Evolutionary conservation across 2,797 vertebrate species (phyloP).

Genomic region (Characodon lateralis): DNA sequence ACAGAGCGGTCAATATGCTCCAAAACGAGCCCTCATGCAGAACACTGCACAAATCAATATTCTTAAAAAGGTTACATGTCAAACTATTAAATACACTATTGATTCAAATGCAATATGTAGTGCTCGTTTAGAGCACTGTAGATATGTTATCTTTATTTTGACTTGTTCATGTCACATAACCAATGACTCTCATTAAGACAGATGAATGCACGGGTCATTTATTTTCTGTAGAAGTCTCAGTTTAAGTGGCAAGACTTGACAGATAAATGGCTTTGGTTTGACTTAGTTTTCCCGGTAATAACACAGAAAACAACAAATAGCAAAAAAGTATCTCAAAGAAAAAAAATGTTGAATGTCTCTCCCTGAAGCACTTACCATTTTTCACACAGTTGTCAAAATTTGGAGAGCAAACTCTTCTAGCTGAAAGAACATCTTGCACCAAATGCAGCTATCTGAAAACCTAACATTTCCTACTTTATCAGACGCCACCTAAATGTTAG

Average conservation of each 20-base stretch:
- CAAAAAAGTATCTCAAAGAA: slow-evolving; percentile 56
- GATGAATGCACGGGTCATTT: slow-evolving; percentile 45
- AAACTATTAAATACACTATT: slow-evolving; percentile 86
- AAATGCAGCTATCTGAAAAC: slow-evolving; percentile 47
- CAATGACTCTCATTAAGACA: slow-evolving; percentile 42
- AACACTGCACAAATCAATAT: slow-evolving; percentile 80
- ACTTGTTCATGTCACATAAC: slow-evolving; percentile 44
- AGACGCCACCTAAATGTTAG: slow-evolving; percentile 29
- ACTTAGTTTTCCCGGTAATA: slow-evolving; percentile 47
- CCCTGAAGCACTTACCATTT: slow-evolving; percentile 68
- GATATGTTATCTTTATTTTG: slow-evolving; percentile 60
- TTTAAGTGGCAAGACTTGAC: slow-evolving; percentile 44
- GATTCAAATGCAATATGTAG: slow-evolving; percentile 72
- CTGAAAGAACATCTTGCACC: slow-evolving; percentile 49
- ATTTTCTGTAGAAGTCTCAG: slow-evolving; percentile 43
- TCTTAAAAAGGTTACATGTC: slow-evolving; percentile 86
- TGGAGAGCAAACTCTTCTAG: slow-evolving; percentile 47
- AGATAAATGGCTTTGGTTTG: slow-evolving; percentile 50
- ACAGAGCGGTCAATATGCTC: slow-evolving; percentile 82
- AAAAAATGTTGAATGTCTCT: slow-evolving; percentile 45
- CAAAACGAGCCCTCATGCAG: slow-evolving; percentile 81
- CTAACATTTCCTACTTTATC: slow-evolving; percentile 46
- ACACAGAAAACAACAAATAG: slow-evolving; percentile 33
- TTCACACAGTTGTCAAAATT: slow-evolving; percentile 67
- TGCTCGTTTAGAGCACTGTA: slow-evolving; percentile 64